Evolutionary conservation across 2,888 invertebrate species (phyloP), one percentile per base, ranked within the genome.

Genomic region (Zonitis immaculata): DNA sequence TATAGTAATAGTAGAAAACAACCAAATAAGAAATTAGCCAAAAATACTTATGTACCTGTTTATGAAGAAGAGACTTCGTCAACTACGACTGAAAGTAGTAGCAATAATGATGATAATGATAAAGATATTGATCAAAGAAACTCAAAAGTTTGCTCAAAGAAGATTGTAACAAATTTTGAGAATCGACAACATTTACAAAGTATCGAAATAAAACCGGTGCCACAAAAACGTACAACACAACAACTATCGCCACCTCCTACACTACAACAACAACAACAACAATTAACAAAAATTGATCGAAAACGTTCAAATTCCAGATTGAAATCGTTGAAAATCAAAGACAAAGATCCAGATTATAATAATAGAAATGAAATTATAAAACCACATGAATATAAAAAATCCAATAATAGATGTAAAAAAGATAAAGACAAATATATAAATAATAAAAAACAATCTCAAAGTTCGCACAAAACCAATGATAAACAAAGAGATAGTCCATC

Each of bases 41-140:
- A 68, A 63, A 57, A 60, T 56, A 62, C 59, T 57, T 51, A 49
- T 60, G 63, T 64, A 61, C 67, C 64, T 61, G 75, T 76, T 59
- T 78, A 78, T 39, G 84, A 84, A 66, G 86, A 86, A 67, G 87
- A 87, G 64, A 82, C 84, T 1, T 86, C 85, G 7, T 87, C 87
- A 0, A 85, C 85, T 2, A 86, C 85, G 6, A 86, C 86, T 3
- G 86, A 86, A 67, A 84, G 85, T 62, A 86, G 85, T 43, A 85
- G 85, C 44, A 78, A 80, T 62, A 81, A 82, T 50, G 85, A 85
- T 52, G 82, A 83, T 56, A 70, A 73, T 28, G 72, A 76, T 49
- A 76, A 76, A 69, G 44, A 62, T 57, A 44, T 42, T 27, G 59
- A 67, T 45, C 59, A 60, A 43, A 64, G 66, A 58, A 61, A 57